Percentiles rank a stretch among this genome's conserved stretches.
Evolutionary conservation across 30 jellyfish, hydroid and myxozoan species (phyloP).

Genomic region (Cassiopea andromeda): DNA sequence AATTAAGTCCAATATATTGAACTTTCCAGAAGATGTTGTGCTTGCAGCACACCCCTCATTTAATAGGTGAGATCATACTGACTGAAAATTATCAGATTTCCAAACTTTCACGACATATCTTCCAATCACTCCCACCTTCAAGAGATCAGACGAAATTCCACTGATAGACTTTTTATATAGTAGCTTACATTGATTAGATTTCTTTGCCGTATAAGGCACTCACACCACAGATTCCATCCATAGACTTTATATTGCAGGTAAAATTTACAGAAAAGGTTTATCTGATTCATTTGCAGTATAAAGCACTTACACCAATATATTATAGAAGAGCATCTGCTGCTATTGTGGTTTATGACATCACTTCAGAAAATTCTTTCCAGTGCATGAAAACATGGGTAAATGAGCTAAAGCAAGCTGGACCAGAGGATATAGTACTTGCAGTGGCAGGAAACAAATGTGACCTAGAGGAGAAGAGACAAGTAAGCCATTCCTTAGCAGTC

Average conservation of each 20-base stretch:
- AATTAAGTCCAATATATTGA: too few species aligned
- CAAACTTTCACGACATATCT: too few species aligned
- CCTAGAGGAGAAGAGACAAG: slow-evolving; percentile 82
- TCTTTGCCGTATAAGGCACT: background rate
- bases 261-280: background rate
- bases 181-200: too few species aligned
- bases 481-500: too few species aligned
- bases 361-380: slow-evolving; percentile 61
- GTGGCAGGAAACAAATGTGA: slow-evolving; percentile 92
- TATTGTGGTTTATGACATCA: slow-evolving; percentile 86
- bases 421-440: slow-evolving; percentile 80
- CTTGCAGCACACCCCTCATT: too few species aligned
- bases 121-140: too few species aligned
- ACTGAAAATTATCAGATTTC: too few species aligned
- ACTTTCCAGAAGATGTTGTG: too few species aligned
- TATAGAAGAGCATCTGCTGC: slow-evolving; percentile 99
- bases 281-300: slow-evolving; percentile 51
- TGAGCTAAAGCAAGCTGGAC: slow-evolving; percentile 89
- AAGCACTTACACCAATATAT: slow-evolving; percentile 95
- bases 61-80: too few species aligned
- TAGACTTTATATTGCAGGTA: background rate
- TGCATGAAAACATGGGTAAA: slow-evolving; percentile 87
- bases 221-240: background rate
- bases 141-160: too few species aligned
- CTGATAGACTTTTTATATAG: too few species aligned